Percentiles rank a stretch among this genome's conserved stretches.
Conservation (phyloP, 2,797 vertebrate species). For the Gallinago solitaria region DNA sequence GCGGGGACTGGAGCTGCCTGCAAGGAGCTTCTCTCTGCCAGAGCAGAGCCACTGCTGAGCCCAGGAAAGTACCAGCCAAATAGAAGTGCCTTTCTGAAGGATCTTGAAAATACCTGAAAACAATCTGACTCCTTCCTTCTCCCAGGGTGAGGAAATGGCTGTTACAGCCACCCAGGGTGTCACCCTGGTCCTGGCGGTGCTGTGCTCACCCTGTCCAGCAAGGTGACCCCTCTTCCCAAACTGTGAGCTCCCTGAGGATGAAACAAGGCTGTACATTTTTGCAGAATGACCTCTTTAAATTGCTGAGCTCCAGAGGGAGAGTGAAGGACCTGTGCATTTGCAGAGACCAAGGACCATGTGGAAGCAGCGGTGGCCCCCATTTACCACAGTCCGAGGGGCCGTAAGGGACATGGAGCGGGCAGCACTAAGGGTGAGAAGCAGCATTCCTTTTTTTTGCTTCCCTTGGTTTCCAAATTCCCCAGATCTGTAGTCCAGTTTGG, state of each 20-base stretch:
- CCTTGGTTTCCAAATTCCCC: background rate
- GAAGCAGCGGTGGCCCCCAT: background rate
- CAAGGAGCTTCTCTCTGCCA: background rate
- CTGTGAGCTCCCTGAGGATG: background rate
- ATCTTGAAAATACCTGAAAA: background rate
- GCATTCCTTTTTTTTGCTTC: background rate
- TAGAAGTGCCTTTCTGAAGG: background rate
- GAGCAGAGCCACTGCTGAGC: background rate
- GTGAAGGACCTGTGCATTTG: background rate
- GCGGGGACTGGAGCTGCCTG: background rate
- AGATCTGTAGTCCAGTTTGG: background rate
- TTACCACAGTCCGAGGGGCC: background rate
- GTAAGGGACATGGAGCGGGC: fast-evolving
- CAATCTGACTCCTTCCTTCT: background rate
- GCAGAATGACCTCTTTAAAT: background rate
- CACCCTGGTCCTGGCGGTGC: background rate
- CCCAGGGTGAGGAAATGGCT: background rate
- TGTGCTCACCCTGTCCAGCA: fast-evolving
- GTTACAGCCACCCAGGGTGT: fast-evolving
- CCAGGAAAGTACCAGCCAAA: background rate
- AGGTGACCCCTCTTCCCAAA: background rate
- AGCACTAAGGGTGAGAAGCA: too few relatives aligned
- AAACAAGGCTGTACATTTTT: background rate
- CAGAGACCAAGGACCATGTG: background rate
- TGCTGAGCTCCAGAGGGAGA: background rate